A percentile compares a stretch with the other conserved stretches of the same genome.
phyloP scores from a whole-genome alignment of 1,140 invertebrate species.

The Pteromalus puparum region DNA sequence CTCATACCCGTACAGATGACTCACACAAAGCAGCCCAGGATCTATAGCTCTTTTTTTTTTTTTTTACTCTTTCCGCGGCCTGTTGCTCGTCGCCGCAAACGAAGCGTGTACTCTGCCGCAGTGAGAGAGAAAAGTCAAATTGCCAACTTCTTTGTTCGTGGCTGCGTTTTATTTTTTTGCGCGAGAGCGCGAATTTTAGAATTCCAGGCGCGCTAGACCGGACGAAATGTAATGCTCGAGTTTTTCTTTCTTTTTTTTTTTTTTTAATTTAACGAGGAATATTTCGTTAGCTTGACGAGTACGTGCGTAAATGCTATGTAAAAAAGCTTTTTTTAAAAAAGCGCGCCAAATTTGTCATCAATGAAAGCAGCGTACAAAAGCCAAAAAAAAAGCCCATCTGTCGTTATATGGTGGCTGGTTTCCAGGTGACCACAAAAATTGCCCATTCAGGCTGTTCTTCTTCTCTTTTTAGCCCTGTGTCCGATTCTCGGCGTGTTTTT shows the following conservation, averaged over 20 bases:
- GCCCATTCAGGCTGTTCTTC: neutral
- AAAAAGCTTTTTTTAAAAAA: neutral
- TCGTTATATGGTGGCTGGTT: conserved; percentile 1
- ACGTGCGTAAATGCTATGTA: neutral
- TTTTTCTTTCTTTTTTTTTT: too few relatives aligned
- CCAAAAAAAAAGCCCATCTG: conserved; percentile 15
- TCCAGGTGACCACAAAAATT: conserved; percentile 37
- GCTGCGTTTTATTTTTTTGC: neutral
- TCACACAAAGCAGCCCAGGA: conserved; percentile 2
- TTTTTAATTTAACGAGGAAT: neutral
- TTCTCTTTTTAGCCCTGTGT: conserved; percentile 15
- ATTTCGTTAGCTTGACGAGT: neutral
- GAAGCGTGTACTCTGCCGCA: neutral
- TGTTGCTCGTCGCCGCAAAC: neutral
- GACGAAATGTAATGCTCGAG: too few relatives aligned
- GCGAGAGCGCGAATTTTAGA: neutral
- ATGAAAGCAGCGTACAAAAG: neutral
- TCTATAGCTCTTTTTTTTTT: conserved; percentile 24
- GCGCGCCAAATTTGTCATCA: neutral
- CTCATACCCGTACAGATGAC: neutral
- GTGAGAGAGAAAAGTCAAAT: neutral
- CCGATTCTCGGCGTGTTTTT: neutral
- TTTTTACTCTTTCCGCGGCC: neutral
- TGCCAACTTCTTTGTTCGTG: neutral
- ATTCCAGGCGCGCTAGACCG: neutral